These are phyloP conservation scores for Rhizomys pruinosus DNA, from an alignment of 2,113 vertebrate genomes.

Conservation along the genomic window DNA sequence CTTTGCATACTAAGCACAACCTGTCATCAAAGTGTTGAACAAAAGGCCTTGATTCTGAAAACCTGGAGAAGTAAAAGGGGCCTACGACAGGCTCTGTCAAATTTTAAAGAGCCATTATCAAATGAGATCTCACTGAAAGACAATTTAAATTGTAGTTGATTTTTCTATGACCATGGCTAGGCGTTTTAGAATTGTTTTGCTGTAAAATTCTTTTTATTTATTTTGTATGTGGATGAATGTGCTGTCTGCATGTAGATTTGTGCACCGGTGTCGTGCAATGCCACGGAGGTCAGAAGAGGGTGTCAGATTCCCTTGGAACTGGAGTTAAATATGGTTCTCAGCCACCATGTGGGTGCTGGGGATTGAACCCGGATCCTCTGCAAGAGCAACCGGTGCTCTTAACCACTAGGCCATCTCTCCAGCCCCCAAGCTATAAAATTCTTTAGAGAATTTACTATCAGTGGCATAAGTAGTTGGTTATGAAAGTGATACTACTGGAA, in stretches of 20 bases:
- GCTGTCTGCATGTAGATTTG: too few species aligned
- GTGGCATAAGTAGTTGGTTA: neutral
- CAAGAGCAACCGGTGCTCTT: too few species aligned
- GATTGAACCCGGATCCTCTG: too few species aligned
- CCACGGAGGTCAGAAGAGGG: too few species aligned
- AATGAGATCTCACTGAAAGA: neutral
- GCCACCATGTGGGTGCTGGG: too few species aligned
- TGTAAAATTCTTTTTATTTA: slow-evolving; percentile 42
- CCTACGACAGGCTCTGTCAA: neutral
- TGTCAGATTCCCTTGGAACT: too few species aligned
- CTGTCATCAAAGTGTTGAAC: neutral
- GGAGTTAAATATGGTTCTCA: too few species aligned
- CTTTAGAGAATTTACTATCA: slow-evolving; percentile 28
- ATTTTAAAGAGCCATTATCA: slow-evolving; percentile 19
- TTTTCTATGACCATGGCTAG: neutral
- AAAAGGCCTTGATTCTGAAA: slow-evolving; percentile 26
- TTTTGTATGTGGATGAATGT: too few species aligned
- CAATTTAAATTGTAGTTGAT: slow-evolving; percentile 17
- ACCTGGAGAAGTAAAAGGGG: neutral
- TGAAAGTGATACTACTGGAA: slow-evolving; percentile 9
- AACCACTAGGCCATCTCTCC: too few species aligned
- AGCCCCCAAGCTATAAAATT: slow-evolving; percentile 40
- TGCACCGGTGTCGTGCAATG: too few species aligned
- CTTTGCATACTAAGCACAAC: neutral
- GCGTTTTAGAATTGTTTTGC: slow-evolving; percentile 38